Evolutionary conservation across 1,140 invertebrate genomes (phyloP).

Genomic region (Drosophila aff.): DNA sequence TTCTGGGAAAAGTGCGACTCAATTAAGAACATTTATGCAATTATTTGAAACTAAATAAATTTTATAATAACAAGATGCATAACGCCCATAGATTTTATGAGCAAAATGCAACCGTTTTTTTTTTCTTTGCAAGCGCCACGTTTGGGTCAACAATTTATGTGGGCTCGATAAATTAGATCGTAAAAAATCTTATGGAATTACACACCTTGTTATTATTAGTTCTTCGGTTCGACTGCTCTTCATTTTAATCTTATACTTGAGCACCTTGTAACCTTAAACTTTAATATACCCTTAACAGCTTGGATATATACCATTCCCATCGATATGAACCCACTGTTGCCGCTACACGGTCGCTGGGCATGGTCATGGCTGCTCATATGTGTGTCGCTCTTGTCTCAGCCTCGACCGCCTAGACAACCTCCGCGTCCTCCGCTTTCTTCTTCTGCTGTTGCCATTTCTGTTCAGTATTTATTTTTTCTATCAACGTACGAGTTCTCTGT

Average conservation of each 20-base stretch:
- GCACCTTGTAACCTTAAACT: too few species aligned
- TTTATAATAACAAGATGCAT: too few species aligned
- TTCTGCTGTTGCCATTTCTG: constrained; percentile 54
- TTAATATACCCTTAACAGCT: background rate
- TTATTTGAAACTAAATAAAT: background rate
- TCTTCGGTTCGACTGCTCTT: background rate
- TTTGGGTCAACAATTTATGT: background rate
- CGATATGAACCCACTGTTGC: constrained; percentile 11
- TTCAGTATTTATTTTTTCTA: constrained; percentile 60
- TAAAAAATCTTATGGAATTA: background rate
- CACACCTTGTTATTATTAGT: background rate
- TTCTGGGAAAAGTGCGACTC: background rate
- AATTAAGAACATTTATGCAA: background rate
- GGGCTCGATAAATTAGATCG: background rate
- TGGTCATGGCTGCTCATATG: constrained; percentile 60
- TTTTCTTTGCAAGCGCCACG: background rate
- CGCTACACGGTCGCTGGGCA: constrained; percentile 12
- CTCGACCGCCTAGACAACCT: constrained; percentile 56
- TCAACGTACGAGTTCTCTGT: constrained; percentile 21
- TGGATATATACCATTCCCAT: background rate
- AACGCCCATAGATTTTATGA: background rate
- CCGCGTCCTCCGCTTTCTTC: constrained; percentile 2
- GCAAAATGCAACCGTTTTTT: background rate
- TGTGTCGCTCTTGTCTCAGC: constrained; percentile 35
- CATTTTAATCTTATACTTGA: background rate